Evolutionary conservation across 2,888 invertebrate genomes (phyloP).

Genomic region (Graphium colonna): DNA sequence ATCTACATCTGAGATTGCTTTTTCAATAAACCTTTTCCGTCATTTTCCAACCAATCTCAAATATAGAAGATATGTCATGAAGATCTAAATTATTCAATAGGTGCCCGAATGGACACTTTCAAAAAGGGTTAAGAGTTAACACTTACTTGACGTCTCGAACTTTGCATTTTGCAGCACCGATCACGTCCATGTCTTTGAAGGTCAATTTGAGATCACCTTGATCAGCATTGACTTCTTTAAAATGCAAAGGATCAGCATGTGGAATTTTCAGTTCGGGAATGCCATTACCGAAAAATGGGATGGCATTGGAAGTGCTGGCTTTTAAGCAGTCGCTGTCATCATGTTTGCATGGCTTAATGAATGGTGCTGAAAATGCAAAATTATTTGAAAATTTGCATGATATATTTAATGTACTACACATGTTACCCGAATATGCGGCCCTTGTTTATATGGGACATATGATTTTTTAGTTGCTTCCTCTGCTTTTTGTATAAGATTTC

Average conservation of each 20-base stretch:
- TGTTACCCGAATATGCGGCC: too few relatives aligned
- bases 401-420: too few relatives aligned
- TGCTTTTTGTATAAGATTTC: neutral
- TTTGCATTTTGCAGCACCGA: conserved; percentile 32
- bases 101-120: too few relatives aligned
- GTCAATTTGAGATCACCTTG: conserved; percentile 32
- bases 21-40: too few relatives aligned
- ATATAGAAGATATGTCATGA: too few relatives aligned
- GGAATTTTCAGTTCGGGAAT: conserved; percentile 32
- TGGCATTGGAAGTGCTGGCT: conserved; percentile 30
- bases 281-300: conserved; percentile 33
- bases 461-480: neutral
- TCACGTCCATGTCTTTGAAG: conserved; percentile 33
- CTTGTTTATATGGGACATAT: too few relatives aligned
- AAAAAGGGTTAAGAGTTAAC: too few relatives aligned
- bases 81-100: too few relatives aligned
- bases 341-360: conserved; percentile 38
- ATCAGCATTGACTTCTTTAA: conserved; percentile 33
- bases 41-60: too few relatives aligned
- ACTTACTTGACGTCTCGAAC: conserved; percentile 40
- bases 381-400: neutral
- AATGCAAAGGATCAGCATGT: conserved; percentile 33
- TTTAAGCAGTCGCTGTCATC: conserved; percentile 36
- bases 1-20: too few relatives aligned
- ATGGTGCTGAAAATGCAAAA: conserved; percentile 30